phyloP scores from a whole-genome alignment of 2,888 invertebrate species.

The Eurois occulta region DNA sequence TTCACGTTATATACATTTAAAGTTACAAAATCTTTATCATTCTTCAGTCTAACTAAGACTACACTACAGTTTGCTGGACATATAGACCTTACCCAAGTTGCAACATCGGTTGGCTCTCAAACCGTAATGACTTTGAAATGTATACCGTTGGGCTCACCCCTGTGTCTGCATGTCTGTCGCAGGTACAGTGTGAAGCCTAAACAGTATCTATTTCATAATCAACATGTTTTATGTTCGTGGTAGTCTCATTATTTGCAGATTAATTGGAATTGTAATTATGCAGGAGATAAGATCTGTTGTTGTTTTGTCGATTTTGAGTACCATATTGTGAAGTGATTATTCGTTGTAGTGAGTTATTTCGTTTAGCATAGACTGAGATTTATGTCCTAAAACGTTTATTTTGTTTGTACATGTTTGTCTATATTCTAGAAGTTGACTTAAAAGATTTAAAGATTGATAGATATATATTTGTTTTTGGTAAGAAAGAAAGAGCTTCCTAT shows the following conservation, averaged over 20 bases:
- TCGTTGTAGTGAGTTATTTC: not conserved
- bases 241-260: constrained; percentile 30
- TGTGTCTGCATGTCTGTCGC: constrained; percentile 12
- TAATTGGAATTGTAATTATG: constrained; percentile 25
- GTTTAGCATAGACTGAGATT: no score
- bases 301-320: not conserved
- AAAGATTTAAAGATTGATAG: not conserved
- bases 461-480: not conserved
- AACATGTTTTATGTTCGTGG: constrained; percentile 1
- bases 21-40: not conserved
- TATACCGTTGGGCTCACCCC: constrained; percentile 16
- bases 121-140: constrained; percentile 27
- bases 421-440: not conserved
- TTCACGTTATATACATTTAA: not conserved
- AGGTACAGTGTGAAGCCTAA: constrained; percentile 13
- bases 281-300: not conserved
- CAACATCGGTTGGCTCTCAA: not conserved
- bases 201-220: constrained; percentile 40
- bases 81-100: not conserved
- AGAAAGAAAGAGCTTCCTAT: not conserved
- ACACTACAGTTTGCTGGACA: not conserved
- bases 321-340: not conserved
- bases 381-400: not conserved
- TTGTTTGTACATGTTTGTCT: not conserved
- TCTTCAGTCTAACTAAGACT: not conserved